These are phyloP conservation scores for Berghia stephanieae DNA, from an alignment of 1,140 invertebrate genomes.

Conservation along the genomic window DNA sequence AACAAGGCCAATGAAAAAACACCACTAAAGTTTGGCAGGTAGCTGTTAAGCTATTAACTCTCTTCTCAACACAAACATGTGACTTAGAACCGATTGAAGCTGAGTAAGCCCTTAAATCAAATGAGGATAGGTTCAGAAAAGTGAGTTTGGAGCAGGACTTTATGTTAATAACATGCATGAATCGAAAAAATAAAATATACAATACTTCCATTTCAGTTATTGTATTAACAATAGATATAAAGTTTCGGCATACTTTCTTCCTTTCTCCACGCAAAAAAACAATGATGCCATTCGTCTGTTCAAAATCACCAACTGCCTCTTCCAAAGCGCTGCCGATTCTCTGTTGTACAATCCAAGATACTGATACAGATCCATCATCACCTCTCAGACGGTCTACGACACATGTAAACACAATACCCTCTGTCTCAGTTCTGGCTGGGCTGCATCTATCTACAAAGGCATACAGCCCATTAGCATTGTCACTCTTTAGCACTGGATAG, in stretches of 20 bases:
- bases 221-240: too few species aligned
- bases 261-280: constrained; percentile 56
- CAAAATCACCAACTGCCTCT: constrained; percentile 52
- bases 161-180: too few species aligned
- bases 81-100: too few species aligned
- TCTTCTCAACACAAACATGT: too few species aligned
- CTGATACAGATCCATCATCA: constrained; percentile 52
- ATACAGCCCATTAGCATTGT: constrained; percentile 65
- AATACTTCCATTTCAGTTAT: too few species aligned
- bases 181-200: too few species aligned
- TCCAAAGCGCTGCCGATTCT: constrained; percentile 14
- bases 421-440: constrained; percentile 38
- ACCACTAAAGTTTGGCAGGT: too few species aligned
- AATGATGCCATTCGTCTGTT: constrained; percentile 47
- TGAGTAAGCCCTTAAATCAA: too few species aligned
- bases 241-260: constrained; percentile 43
- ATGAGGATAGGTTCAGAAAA: too few species aligned
- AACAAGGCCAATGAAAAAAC: too few species aligned
- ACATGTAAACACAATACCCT: constrained; percentile 48
- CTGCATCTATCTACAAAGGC: constrained; percentile 53
- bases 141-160: too few species aligned
- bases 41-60: too few species aligned
- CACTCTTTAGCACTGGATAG: constrained; percentile 63
- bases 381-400: constrained; percentile 49
- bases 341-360: constrained; percentile 55